Conservation (phyloP, 2,797 vertebrate species). For the Chelonia mydas region DNA sequence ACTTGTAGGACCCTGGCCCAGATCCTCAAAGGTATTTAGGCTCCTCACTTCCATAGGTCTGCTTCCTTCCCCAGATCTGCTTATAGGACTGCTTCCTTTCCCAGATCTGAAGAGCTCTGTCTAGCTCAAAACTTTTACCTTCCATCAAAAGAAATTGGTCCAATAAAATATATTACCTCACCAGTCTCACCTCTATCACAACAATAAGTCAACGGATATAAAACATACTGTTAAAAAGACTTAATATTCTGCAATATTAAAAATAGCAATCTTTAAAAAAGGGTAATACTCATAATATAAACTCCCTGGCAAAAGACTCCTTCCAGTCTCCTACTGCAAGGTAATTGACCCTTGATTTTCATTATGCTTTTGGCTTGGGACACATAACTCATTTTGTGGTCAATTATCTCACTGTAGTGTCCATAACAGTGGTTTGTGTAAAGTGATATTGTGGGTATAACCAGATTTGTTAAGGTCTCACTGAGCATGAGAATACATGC, state of each 20-base stretch:
- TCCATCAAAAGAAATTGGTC: neutral
- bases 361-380: neutral
- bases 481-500: neutral
- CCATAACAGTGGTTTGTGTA: constrained; percentile 44
- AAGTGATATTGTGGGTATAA: constrained; percentile 57
- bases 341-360: constrained; percentile 58
- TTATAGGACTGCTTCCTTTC: too few species aligned
- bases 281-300: neutral
- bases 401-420: constrained; percentile 56
- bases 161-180: neutral
- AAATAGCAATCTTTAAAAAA: neutral
- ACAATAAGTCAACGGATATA: neutral
- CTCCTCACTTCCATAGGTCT: neutral
- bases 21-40: neutral
- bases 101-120: neutral
- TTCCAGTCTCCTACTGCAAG: constrained; percentile 45
- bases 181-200: neutral
- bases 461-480: constrained; percentile 67
- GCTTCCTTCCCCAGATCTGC: neutral
- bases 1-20: neutral
- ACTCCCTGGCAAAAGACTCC: neutral
- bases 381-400: constrained; percentile 75
- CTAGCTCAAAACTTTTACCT: neutral
- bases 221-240: neutral
- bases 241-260: neutral